Evolutionary conservation across 1,140 invertebrate genomes (phyloP), one percentile per base, ranked within the genome.

Genomic region (Drosophila burlai): DNA sequence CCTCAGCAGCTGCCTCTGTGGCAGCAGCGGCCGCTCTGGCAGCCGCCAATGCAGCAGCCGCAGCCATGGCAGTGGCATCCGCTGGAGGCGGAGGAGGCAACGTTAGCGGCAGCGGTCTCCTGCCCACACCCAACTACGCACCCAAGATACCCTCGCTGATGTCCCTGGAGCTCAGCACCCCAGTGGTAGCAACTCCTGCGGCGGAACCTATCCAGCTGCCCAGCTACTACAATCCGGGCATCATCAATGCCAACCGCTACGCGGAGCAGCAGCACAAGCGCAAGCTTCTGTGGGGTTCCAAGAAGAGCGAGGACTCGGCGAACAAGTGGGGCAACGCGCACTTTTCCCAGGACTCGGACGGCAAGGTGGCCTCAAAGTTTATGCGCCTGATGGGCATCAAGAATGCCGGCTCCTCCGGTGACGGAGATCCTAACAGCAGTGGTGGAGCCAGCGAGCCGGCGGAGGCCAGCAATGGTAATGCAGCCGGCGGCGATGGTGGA

Each of bases 311-410:
- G 62, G 78, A 85, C 38, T 93, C 94, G 3, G 94, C 95, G 21
- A 95, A 94, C 80, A 95, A 97, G 50, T 98, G 97, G 97, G 95
- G 96, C 74, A 95, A 96, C 34, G 96, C 97, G 0, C 96, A 96
- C 31, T 98, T 99, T 93, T 95, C 97, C 1, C 96, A 97, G 87
- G 98, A 98, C 93, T 95, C 96, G 38, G 98, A 98, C 93, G 97
- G 97, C 45, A 94, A 97, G 94, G 96, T 98, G 65, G 96, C 97
- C 1, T 97, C 96, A n/a, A 99, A 99, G 94, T 99, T 99, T 93
- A 97, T 98, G 93, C 95, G 98, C 75, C 94, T 99, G 11, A 99
- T 99, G 98, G 98, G 98, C 45, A 98, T 99, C 50, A 98, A 93
- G 60, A 89, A 85, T 54, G 64, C 59, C 13, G 46, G 10, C 5